Conservation (phyloP, 2,888 invertebrate genomes). For the Tillus elongatus region DNA sequence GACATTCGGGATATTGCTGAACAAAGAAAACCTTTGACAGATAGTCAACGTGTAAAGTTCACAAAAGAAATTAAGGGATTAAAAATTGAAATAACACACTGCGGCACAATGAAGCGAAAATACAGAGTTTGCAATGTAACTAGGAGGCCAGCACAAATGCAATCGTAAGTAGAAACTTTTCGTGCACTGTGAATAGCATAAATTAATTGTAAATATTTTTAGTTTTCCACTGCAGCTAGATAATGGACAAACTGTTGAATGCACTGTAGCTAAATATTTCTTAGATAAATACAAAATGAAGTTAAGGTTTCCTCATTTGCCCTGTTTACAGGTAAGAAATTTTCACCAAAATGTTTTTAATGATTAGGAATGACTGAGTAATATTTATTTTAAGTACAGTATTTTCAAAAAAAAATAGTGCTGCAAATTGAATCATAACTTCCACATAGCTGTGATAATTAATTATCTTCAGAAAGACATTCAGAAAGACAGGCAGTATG, state of each 20-base stretch:
- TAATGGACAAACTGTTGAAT: conserved; percentile 98
- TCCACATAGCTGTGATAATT: too few relatives aligned
- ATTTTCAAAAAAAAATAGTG: too few relatives aligned
- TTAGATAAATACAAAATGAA: conserved; percentile 99
- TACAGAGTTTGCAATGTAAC: conserved; percentile 99
- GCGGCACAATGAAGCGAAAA: conserved; percentile 97
- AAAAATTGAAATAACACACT: conserved; percentile 99
- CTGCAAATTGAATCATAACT: too few relatives aligned
- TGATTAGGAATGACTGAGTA: too few relatives aligned
- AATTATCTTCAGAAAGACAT: too few relatives aligned
- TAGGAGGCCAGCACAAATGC: conserved; percentile 97
- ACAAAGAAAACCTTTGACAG: conserved; percentile 92
- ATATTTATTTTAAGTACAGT: too few relatives aligned
- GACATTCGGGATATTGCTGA: conserved; percentile 94
- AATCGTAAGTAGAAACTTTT: conserved; percentile 81
- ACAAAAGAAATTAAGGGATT: conserved; percentile 99
- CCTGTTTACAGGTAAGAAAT: conserved; percentile 93
- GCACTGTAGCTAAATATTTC: conserved; percentile 99
- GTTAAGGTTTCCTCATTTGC: conserved; percentile 92
- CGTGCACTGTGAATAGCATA: too few relatives aligned
- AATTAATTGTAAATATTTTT: too few relatives aligned
- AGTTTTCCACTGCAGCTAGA: conserved; percentile 97
- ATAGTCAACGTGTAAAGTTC: conserved; percentile 98
- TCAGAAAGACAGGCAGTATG: too few relatives aligned
- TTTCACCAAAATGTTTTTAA: too few relatives aligned